phyloP scores from a whole-genome alignment of 2,888 invertebrate species.

The Coelopa pilipes region DNA sequence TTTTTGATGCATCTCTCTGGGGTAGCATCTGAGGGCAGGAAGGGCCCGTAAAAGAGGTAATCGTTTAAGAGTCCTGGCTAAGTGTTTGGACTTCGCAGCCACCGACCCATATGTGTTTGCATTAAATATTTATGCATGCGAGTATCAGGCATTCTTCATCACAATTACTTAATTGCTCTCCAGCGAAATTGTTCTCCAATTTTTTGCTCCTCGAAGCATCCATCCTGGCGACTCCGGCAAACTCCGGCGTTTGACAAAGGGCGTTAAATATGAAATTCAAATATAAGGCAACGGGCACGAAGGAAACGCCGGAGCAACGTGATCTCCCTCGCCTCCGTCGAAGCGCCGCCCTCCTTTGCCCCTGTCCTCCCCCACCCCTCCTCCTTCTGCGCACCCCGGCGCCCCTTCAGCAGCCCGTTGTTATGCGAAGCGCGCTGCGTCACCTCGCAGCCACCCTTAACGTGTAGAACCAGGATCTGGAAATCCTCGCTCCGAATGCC shows the following conservation, averaged over 20 bases:
- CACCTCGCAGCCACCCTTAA: slow-evolving; percentile 11
- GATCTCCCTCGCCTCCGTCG: slow-evolving; percentile 49
- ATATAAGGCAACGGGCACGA: slow-evolving; percentile 12
- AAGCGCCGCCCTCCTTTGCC: not conserved
- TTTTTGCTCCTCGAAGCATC: slow-evolving; percentile 29
- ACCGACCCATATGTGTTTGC: not conserved
- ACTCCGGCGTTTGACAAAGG: slow-evolving; percentile 20
- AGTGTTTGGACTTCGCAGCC: not conserved
- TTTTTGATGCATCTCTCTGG: too few species aligned
- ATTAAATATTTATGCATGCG: slow-evolving; percentile 2
- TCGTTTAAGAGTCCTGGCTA: slow-evolving; percentile 21
- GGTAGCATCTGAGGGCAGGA: too few species aligned
- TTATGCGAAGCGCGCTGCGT: slow-evolving; percentile 4
- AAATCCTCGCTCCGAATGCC: too few species aligned
- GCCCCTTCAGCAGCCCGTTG: slow-evolving; percentile 1
- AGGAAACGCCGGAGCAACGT: not conserved
- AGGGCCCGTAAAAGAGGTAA: not conserved
- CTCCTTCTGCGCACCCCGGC: not conserved
- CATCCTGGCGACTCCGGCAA: not conserved
- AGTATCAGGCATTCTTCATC: not conserved
- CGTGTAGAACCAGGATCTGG: not conserved
- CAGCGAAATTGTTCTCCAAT: slow-evolving; percentile 50
- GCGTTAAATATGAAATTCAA: slow-evolving; percentile 22
- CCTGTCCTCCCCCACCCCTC: not conserved
- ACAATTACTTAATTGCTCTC: slow-evolving; percentile 61